Conservation (phyloP, 2,888 invertebrate species). For the Lasius fuliginosus region DNA sequence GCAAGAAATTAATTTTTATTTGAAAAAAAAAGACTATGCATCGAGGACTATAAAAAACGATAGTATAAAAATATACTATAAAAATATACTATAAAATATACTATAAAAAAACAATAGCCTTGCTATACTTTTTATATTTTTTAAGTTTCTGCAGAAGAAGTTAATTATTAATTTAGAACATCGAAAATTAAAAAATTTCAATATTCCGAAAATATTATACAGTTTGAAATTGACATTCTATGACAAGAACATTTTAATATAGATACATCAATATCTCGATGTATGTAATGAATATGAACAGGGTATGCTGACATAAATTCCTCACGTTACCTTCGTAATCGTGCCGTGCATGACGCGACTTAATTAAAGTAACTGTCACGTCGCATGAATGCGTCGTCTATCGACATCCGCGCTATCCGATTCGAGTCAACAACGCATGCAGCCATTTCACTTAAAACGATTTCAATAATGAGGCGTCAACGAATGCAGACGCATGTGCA, state of each 20-base stretch:
- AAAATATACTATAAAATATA: too few relatives aligned
- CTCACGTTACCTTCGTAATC: conserved; percentile 24
- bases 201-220: not conserved
- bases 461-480: conserved; percentile 22
- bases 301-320: not conserved
- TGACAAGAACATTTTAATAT: conserved; percentile 9
- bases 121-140: not conserved
- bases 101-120: not conserved
- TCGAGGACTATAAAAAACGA: not conserved
- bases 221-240: not conserved
- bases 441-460: conserved; percentile 42
- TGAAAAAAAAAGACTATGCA: not conserved
- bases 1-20: not conserved
- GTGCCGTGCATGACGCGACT: conserved; percentile 26
- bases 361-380: conserved; percentile 45
- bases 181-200: not conserved
- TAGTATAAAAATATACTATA: too few relatives aligned
- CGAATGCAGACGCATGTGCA: not conserved
- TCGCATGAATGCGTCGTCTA: conserved; percentile 9
- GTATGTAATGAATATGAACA: conserved; percentile 8
- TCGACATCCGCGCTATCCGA: conserved; percentile 46
- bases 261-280: not conserved
- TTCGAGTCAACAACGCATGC: conserved; percentile 29
- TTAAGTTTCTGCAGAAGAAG: not conserved
- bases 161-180: not conserved